These are phyloP conservation scores for Phenganax stokvisi DNA, from an alignment of 92 coral and sea anemone species.

Conservation along the genomic window DNA sequence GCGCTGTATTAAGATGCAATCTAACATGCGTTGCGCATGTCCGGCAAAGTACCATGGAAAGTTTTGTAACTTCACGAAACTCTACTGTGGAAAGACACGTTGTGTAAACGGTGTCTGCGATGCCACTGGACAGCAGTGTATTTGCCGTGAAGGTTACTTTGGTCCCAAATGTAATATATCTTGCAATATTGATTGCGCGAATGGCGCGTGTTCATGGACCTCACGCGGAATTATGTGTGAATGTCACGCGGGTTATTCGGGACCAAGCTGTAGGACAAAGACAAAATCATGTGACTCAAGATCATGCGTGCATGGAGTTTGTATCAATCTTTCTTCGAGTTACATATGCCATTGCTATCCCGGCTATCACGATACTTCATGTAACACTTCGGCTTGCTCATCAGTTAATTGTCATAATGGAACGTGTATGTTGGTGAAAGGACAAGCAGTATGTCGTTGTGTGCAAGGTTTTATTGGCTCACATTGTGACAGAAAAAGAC, in stretches of 20 bases:
- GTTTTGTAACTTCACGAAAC: constrained; percentile 49
- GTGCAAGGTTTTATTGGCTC: constrained; percentile 57
- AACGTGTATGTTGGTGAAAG: constrained; percentile 37
- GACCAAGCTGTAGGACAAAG: constrained; percentile 39
- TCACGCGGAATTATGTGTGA: constrained; percentile 49
- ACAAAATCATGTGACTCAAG: constrained; percentile 1
- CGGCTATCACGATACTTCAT: constrained; percentile 53
- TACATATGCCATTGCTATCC: constrained; percentile 61
- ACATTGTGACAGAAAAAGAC: constrained; percentile 54
- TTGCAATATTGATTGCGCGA: constrained; percentile 33
- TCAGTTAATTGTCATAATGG: constrained; percentile 61
- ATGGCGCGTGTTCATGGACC: constrained; percentile 58
- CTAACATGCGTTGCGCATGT: constrained; percentile 50
- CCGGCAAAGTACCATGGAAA: constrained; percentile 50
- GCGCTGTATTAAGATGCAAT: constrained; percentile 33
- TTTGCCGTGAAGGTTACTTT: constrained; percentile 52
- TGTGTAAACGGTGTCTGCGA: constrained; percentile 69
- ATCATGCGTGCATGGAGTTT: constrained; percentile 51
- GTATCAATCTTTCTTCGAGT: constrained; percentile 37
- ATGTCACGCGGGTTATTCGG: constrained; percentile 66
- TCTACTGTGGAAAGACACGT: constrained; percentile 53
- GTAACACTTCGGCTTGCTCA: constrained; percentile 51
- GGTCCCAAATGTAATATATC: constrained; percentile 47
- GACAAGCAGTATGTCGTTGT: constrained; percentile 60
- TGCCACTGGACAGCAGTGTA: constrained; percentile 51